phyloP scores from a whole-genome alignment of 1,140 invertebrate genomes.

The Cydia splendana region DNA sequence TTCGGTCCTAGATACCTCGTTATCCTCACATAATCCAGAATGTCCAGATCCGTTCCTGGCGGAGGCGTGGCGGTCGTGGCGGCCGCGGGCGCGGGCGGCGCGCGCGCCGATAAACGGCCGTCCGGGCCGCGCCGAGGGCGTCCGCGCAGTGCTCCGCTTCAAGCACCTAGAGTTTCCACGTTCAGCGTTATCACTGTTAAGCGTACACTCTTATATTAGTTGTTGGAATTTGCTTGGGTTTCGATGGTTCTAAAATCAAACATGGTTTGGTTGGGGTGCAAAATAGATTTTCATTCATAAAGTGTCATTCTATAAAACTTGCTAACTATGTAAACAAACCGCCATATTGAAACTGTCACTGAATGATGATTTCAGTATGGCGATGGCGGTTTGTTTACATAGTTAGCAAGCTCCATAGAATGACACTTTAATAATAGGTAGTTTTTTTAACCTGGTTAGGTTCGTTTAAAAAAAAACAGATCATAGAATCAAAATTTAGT shows the following conservation, averaged over 20 bases:
- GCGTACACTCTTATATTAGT: neutral
- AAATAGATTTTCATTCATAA: too few relatives aligned
- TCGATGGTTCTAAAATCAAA: neutral
- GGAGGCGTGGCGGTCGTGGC: slow-evolving; percentile 54
- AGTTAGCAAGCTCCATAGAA: too few relatives aligned
- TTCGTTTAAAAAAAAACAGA: too few relatives aligned
- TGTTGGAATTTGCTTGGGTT: neutral
- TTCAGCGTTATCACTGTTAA: slow-evolving; percentile 3
- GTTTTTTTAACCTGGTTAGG: too few relatives aligned
- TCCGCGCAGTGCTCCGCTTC: slow-evolving; percentile 52
- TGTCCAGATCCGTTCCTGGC: slow-evolving; percentile 48
- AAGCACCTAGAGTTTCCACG: slow-evolving; percentile 43
- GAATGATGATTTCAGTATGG: too few relatives aligned
- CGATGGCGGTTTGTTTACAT: too few relatives aligned
- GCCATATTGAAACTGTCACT: too few relatives aligned
- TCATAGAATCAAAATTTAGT: too few relatives aligned
- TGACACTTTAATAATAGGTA: too few relatives aligned
- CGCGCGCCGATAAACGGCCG: slow-evolving; percentile 50
- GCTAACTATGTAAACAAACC: too few relatives aligned
- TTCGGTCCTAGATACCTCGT: neutral
- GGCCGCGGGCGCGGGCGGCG: slow-evolving; percentile 46
- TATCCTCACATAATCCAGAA: slow-evolving; percentile 26
- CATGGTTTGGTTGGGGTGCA: too few relatives aligned
- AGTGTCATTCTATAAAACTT: too few relatives aligned
- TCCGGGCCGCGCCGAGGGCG: slow-evolving; percentile 47